These are phyloP conservation scores for Loris lydekkerianus DNA, from an alignment of 2,797 vertebrate genomes.

Conservation along the genomic window DNA sequence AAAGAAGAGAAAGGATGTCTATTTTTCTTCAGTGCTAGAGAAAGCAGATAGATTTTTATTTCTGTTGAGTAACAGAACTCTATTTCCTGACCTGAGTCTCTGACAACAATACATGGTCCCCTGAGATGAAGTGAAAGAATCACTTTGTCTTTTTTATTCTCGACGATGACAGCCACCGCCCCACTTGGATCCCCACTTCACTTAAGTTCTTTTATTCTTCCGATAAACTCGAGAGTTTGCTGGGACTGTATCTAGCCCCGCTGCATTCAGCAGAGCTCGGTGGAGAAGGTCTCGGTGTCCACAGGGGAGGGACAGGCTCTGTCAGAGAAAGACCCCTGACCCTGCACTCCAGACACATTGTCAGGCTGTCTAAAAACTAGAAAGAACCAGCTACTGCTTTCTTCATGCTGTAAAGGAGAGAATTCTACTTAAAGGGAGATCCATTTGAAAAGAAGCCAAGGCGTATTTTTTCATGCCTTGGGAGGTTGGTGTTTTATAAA, in stretches of 20 bases:
- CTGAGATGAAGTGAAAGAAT: neutral
- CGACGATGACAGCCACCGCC: neutral
- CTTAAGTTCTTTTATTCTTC: conserved; percentile 54
- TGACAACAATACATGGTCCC: neutral
- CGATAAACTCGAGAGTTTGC: conserved; percentile 33
- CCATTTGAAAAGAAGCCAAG: conserved; percentile 25
- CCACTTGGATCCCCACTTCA: conserved; percentile 40
- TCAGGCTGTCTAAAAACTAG: neutral
- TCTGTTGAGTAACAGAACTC: neutral
- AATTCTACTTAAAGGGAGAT: neutral
- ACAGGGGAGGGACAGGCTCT: neutral
- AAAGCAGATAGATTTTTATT: neutral
- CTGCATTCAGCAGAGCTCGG: neutral
- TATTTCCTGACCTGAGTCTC: neutral
- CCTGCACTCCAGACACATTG: neutral
- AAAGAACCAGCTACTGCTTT: neutral
- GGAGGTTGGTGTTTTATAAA: conserved; percentile 36
- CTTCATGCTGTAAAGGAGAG: neutral
- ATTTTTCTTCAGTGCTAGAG: neutral
- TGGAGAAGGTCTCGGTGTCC: neutral
- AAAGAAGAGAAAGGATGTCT: neutral
- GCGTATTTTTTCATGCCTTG: neutral
- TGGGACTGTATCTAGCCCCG: conserved; percentile 5
- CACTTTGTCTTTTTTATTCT: neutral
- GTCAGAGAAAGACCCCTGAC: fast-evolving